A percentile compares a stretch with the other conserved stretches of the same genome.
These are phyloP conservation scores for Buceros bicornis DNA, from an alignment of 2,797 vertebrate species.

Conservation along the genomic window DNA sequence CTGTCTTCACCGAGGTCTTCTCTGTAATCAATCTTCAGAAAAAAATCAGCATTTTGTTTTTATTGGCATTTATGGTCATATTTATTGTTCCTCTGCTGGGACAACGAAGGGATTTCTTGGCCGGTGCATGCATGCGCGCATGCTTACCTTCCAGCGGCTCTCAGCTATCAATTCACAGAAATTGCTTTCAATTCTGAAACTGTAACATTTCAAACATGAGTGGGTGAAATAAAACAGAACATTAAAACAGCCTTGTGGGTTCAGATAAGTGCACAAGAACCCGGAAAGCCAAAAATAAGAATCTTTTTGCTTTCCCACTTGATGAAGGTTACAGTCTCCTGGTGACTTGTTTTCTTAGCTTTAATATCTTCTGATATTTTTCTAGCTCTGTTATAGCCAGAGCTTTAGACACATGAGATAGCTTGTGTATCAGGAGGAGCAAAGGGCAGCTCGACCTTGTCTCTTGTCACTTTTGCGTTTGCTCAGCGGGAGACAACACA, in stretches of 20 bases:
- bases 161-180: conserved; percentile 26
- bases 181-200: conserved; percentile 39
- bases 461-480: conserved; percentile 34
- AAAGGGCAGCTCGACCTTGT: conserved; percentile 49
- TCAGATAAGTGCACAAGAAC: background rate
- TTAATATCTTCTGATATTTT: conserved; percentile 48
- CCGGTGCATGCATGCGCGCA: background rate
- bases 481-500: conserved; percentile 32
- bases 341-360: background rate
- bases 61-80: conserved; percentile 22
- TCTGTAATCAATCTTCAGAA: background rate
- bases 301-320: background rate
- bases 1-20: background rate
- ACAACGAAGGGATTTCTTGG: background rate
- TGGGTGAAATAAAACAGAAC: background rate
- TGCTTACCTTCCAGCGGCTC: background rate
- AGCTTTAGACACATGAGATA: conserved; percentile 33
- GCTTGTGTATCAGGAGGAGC: conserved; percentile 31
- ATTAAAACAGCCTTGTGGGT: background rate
- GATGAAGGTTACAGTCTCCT: conserved; percentile 21
- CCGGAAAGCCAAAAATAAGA: background rate
- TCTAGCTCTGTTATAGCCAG: background rate
- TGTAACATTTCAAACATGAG: background rate
- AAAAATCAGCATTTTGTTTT: background rate
- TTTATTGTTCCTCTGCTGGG: conserved; percentile 36